phyloP scores from a whole-genome alignment of 2,113 vertebrate species.

The Hippoglossus stenolepis region DNA sequence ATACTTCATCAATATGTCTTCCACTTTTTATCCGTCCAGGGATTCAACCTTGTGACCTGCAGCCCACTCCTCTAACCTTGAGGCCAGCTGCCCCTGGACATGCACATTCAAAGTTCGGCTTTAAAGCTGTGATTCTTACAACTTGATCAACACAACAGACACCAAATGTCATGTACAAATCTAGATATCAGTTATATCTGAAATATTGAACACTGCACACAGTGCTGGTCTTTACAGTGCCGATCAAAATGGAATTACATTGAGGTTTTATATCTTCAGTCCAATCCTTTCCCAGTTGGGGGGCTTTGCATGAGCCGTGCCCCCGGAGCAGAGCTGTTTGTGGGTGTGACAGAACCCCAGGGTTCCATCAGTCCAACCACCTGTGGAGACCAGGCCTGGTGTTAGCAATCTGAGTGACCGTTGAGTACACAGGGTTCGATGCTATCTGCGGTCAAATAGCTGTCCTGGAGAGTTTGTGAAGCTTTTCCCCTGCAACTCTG shows the following conservation, averaged over 20 bases:
- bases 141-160: background rate
- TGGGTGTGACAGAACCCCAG: slow-evolving; percentile 18
- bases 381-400: background rate
- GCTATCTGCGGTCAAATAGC: slow-evolving; percentile 46
- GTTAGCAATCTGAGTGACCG: slow-evolving; percentile 15
- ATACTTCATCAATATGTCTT: no score
- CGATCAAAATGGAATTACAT: background rate
- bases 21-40: no score
- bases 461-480: slow-evolving; percentile 41
- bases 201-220: background rate
- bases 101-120: background rate
- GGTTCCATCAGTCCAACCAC: slow-evolving; percentile 10
- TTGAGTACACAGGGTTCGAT: slow-evolving; percentile 36
- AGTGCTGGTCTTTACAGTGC: background rate
- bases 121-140: background rate
- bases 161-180: background rate
- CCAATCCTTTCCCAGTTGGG: background rate
- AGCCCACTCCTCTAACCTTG: background rate
- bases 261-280: background rate
- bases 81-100: background rate
- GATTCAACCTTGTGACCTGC: background rate
- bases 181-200: background rate
- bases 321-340: background rate
- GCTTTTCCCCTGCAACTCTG: slow-evolving; percentile 38
- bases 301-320: background rate